These are phyloP conservation scores for Temnothorax curvispinosus DNA, from an alignment of 1,140 invertebrate genomes.

Conservation along the genomic window DNA sequence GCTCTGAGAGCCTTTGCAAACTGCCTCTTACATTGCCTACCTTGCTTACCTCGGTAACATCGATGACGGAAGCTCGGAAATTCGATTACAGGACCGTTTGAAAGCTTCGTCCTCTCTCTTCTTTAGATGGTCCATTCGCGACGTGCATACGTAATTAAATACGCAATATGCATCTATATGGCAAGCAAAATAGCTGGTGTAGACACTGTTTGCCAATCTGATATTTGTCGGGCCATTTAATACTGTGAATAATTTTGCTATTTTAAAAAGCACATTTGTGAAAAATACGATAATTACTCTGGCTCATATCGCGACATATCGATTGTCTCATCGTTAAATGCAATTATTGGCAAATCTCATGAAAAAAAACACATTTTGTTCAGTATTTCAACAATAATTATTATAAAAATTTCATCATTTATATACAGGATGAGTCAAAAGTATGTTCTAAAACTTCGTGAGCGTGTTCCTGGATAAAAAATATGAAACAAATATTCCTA, in stretches of 20 bases:
- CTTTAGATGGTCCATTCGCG: slow-evolving; percentile 39
- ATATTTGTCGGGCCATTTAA: not conserved
- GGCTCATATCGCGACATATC: not conserved
- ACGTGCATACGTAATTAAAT: not conserved
- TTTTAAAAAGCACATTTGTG: not conserved
- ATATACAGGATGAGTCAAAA: no score
- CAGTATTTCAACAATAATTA: not conserved
- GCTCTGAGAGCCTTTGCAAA: slow-evolving; percentile 65
- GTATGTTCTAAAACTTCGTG: no score
- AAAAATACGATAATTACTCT: not conserved
- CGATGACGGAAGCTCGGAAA: slow-evolving; percentile 69
- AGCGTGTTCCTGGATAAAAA: no score
- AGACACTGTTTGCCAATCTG: not conserved
- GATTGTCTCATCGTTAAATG: not conserved
- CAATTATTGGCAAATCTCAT: not conserved
- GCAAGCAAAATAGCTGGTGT: not conserved
- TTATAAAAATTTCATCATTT: not conserved
- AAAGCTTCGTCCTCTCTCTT: slow-evolving; percentile 70
- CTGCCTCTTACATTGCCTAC: slow-evolving; percentile 39
- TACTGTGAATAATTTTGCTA: not conserved
- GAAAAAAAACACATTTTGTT: not conserved
- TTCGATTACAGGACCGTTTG: slow-evolving; percentile 73
- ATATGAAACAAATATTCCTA: no score
- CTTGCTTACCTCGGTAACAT: slow-evolving; percentile 57
- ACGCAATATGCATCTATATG: not conserved